Percentiles rank a stretch among this genome's conserved stretches.
These are phyloP conservation scores for Dolichotis patagonum DNA, from an alignment of 2,113 vertebrate genomes.

Conservation along the genomic window DNA sequence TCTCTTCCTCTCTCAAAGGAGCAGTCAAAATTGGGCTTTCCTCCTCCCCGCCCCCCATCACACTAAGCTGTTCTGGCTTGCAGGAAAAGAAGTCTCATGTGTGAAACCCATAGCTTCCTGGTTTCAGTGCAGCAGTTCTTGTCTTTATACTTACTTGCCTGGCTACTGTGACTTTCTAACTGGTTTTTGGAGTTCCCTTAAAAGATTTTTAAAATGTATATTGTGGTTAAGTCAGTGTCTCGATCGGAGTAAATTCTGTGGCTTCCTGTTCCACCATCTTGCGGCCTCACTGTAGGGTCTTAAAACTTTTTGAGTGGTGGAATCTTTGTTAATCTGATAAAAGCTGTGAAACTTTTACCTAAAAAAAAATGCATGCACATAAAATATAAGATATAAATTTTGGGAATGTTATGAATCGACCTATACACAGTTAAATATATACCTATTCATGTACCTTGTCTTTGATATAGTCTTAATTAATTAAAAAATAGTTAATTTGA, in stretches of 20 bases:
- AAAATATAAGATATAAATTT: neutral
- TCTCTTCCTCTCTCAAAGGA: neutral
- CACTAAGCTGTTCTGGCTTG: neutral
- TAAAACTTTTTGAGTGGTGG: neutral
- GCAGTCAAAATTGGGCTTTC: neutral
- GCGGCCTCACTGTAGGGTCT: neutral
- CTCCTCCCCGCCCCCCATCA: neutral
- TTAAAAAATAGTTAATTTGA: too few relatives aligned
- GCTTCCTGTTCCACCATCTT: neutral
- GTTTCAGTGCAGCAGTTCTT: neutral
- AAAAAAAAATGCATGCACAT: neutral
- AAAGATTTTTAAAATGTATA: neutral
- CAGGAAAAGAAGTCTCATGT: neutral
- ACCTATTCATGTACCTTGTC: neutral
- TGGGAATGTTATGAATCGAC: neutral
- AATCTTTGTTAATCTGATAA: neutral
- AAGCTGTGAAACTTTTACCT: neutral
- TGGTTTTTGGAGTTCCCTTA: neutral
- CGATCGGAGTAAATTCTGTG: neutral
- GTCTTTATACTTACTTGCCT: neutral
- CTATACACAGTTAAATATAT: neutral
- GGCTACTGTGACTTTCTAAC: neutral
- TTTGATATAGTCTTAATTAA: neutral
- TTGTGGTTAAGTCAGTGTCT: neutral
- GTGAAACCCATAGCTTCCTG: too few relatives aligned